Conservation (phyloP, 2,888 invertebrate genomes). For the Troides oblongomaculatus region DNA sequence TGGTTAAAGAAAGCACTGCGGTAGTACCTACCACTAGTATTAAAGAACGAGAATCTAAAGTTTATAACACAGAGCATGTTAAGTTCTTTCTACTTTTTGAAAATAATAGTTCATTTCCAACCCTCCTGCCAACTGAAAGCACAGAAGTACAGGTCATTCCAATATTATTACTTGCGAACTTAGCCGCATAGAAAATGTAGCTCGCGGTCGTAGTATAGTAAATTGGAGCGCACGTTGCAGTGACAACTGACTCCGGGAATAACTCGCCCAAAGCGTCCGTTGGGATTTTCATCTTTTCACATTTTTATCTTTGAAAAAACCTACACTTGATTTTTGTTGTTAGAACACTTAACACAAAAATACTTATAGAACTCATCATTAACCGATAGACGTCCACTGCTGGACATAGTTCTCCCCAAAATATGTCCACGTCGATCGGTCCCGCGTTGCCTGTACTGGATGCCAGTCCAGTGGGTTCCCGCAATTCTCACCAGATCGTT, state of each 20-base stretch:
- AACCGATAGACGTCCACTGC: too few species aligned
- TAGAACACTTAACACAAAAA: too few species aligned
- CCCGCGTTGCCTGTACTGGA: too few species aligned
- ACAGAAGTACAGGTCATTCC: conserved; percentile 14
- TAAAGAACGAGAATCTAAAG: too few species aligned
- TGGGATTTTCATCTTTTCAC: conserved; percentile 24
- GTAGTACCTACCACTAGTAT: too few species aligned
- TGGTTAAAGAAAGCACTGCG: too few species aligned
- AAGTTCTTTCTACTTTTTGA: neutral
- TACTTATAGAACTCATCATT: too few species aligned
- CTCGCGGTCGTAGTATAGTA: conserved; percentile 30
- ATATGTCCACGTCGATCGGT: too few species aligned
- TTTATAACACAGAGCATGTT: neutral
- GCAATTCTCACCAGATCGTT: too few species aligned
- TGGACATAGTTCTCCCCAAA: too few species aligned
- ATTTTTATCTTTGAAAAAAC: neutral
- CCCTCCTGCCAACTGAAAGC: neutral
- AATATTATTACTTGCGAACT: conserved; percentile 31
- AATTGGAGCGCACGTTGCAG: conserved; percentile 38
- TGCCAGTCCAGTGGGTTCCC: too few species aligned
- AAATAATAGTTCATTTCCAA: conserved; percentile 6
- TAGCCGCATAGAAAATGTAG: conserved; percentile 31
- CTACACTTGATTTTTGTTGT: too few species aligned
- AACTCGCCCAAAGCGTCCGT: conserved; percentile 23
- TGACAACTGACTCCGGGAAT: conserved; percentile 32